phyloP scores from a whole-genome alignment of 2,113 vertebrate genomes.

The Macroglossus sobrinus region DNA sequence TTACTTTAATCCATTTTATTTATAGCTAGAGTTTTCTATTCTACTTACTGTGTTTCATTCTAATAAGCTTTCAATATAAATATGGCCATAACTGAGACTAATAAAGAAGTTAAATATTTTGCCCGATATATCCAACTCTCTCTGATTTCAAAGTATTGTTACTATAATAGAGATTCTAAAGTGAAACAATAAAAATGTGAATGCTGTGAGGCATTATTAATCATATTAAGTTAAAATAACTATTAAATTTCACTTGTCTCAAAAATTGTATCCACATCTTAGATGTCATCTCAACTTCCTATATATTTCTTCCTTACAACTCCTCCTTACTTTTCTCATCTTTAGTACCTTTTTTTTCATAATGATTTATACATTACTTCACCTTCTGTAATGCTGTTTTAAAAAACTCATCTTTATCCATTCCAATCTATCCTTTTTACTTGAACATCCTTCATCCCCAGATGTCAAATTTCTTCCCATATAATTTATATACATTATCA shows the following conservation, averaged over 20 bases:
- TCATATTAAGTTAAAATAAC: not conserved
- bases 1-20: not conserved
- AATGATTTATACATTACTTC: slow-evolving; percentile 36
- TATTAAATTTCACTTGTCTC: not conserved
- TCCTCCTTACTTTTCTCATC: not conserved
- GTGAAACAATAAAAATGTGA: not conserved
- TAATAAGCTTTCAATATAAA: not conserved
- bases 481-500: slow-evolving; percentile 8
- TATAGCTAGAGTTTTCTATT: not conserved
- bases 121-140: not conserved
- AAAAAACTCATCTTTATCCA: slow-evolving; percentile 20
- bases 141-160: not conserved
- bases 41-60: not conserved
- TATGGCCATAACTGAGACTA: not conserved
- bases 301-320: not conserved
- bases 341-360: slow-evolving; percentile 17
- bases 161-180: not conserved
- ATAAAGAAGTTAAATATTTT: not conserved
- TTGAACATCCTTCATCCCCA: slow-evolving; percentile 22
- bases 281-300: not conserved
- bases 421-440: not conserved
- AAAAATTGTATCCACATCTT: not conserved
- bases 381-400: slow-evolving; percentile 35
- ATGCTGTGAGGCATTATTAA: not conserved
- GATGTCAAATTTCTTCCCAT: slow-evolving; percentile 38